Evolutionary conservation across 1,140 invertebrate species (phyloP).

Genomic region (Drosophila ercepeae): DNA sequence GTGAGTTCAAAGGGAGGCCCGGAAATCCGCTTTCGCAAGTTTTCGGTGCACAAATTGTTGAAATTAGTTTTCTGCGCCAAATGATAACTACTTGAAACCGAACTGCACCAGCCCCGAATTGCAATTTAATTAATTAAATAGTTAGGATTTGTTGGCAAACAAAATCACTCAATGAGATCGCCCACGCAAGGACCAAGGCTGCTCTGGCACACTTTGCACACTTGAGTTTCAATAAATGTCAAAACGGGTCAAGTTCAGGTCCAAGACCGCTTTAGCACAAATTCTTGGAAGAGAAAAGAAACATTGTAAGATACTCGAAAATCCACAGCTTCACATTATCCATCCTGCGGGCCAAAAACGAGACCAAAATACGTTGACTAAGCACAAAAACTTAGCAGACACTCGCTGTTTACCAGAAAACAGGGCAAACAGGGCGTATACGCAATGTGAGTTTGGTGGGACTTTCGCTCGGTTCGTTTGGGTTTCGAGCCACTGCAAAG

Average conservation of each 20-base stretch:
- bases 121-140: slow-evolving; percentile 81
- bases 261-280: slow-evolving; percentile 14
- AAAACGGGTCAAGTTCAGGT: slow-evolving; percentile 33
- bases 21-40: slow-evolving; percentile 77
- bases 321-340: slow-evolving; percentile 7
- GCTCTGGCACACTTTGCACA: slow-evolving; percentile 6
- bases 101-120: slow-evolving; percentile 57
- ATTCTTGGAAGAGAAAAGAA: slow-evolving; percentile 14
- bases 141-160: slow-evolving; percentile 32
- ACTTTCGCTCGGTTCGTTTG: slow-evolving; percentile 7
- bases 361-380: slow-evolving; percentile 35
- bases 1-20: slow-evolving; percentile 9
- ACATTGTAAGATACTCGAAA: slow-evolving; percentile 29
- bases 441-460: slow-evolving; percentile 35
- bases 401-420: not conserved
- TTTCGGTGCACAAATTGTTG: slow-evolving; percentile 77
- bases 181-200: not conserved
- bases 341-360: slow-evolving; percentile 1
- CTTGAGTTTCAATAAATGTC: slow-evolving; percentile 36
- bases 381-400: slow-evolving; percentile 56
- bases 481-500: slow-evolving; percentile 57
- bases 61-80: slow-evolving; percentile 79
- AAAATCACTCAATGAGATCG: slow-evolving; percentile 2
- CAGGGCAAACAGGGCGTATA: slow-evolving; percentile 47
- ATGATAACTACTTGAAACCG: slow-evolving; percentile 76